Evolutionary conservation across 2,888 invertebrate genomes (phyloP), one percentile per base, ranked within the genome.

Genomic region (Sinohyriopsis cumingii): DNA sequence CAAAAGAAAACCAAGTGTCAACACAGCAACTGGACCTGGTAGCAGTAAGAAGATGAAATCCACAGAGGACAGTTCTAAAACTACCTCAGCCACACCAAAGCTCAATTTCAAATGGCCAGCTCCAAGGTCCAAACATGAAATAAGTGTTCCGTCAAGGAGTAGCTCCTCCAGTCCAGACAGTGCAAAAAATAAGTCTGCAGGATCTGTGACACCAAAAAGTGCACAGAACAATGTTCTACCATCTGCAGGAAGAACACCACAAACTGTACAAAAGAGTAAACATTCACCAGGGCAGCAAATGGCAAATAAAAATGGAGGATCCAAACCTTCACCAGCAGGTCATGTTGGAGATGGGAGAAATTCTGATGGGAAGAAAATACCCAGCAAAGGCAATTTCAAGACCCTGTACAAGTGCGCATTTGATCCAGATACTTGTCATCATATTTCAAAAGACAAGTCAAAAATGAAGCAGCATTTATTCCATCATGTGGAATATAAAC

Each of bases 391-490:
- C 15, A 77, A 75, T 12, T 77, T 69, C 54, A 77, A 77, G 62
- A 75, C 77, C 12, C 75, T 77, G 72, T 77, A 77, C 24, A 77
- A 77, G 60, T 77, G 77, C 64, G 75, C 73, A 6, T 77, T 77
- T 63, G 75, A 77, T 24, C 73, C 77, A 19, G 77, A 77, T 33
- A 71, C 73, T 1, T 77, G 77, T 25, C 75, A 77, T 66, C 77
- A 77, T 63, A 77, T 77, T 53, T 75, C 77, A 55, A 77, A 77
- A 72, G 77, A 77, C 68, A 77, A 75, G 62, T 77, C 77, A 0
- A 77, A 77, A 69, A 77, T 77, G 77, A 77, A 77, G 28, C 77
- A 77, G 53, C 77, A 77, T 63, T 56, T 77, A 6, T 77, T 75
- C 55, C 75, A 75, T 73, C 77, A 77, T 62, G 77, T 77, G 15